Base-by-base conservation (phyloP, 2,888 invertebrate species). In the Shargacucullia verbasci region DNA sequence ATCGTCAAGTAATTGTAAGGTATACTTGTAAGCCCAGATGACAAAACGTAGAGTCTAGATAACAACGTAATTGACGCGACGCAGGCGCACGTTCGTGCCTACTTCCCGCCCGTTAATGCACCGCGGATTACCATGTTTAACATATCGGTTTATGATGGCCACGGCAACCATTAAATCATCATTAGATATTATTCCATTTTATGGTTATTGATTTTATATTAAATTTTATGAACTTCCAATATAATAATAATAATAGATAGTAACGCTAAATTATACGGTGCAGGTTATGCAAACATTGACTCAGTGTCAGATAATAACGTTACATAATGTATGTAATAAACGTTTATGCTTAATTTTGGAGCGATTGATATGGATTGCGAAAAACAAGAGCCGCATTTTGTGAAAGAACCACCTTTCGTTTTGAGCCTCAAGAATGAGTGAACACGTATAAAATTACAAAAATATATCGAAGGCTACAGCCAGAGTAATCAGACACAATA, bases 131-230 rank as follows among this genome's bases (percentile, higher is more conserved):
- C 57, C 60, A 73, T 80, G 76, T 82, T 72, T 56, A 69, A 79
- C 71, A 75, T 77, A 83, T 81, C 63, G 70, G 79, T 82, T 84
- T 81, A 85, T 79, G 75, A 79, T 70, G 55, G 57, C 76, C 73
- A 76, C 76, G 65, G 65, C 55, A 65, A 72, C 74, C 77, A 80
- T 83, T 83, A 82, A 80, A 84, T 78, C 71, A 82, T 80, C 79
- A 80, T 84, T 84, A 82, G 63, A 71, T 67, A 76, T 76, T 78
- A 76, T 78, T 75, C 44, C 34, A 58, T 64, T 80, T 81, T 79
- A 84, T 79, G 75, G 76, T 76, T 73, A 79, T 80, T 73, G 73
- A 73, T 70, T 72, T 71, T 58, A 73, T 76, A 76, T 74, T 61
- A 70, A 63, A 72, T 58, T 76, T 74, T 76, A 76, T 64, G 70